Evolutionary conservation across 2,797 vertebrate genomes (phyloP).

Genomic region (Bovichtus diacanthus): DNA sequence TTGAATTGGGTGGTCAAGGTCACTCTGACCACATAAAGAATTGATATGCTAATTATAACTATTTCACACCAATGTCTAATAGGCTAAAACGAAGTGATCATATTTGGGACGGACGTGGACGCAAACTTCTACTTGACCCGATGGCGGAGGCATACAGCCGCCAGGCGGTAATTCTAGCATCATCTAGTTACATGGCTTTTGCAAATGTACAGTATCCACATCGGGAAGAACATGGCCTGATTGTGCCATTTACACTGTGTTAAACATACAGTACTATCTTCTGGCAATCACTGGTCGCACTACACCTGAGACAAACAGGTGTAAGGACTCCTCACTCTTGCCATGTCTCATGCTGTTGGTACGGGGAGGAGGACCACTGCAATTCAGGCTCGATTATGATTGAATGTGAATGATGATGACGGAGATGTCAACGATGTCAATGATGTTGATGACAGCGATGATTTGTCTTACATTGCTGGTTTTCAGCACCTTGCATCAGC

Average conservation of each 20-base stretch:
- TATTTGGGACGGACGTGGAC: too few species aligned
- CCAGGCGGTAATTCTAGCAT: too few species aligned
- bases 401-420: background rate
- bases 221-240: background rate
- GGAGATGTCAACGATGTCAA: background rate
- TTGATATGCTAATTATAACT: too few species aligned
- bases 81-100: too few species aligned
- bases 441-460: background rate
- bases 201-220: background rate
- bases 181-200: too few species aligned
- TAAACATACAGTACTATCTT: background rate
- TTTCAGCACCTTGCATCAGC: conserved; percentile 29
- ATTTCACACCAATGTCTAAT: too few species aligned
- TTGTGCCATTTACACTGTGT: background rate
- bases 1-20: too few species aligned
- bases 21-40: too few species aligned
- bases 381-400: background rate
- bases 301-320: background rate
- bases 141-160: too few species aligned
- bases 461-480: conserved; percentile 29
- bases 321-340: background rate
- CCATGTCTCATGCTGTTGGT: background rate
- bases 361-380: background rate
- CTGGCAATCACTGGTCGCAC: background rate
- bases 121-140: too few species aligned